Conservation (phyloP, 2,888 invertebrate species). For the Nemoura dubitans region DNA sequence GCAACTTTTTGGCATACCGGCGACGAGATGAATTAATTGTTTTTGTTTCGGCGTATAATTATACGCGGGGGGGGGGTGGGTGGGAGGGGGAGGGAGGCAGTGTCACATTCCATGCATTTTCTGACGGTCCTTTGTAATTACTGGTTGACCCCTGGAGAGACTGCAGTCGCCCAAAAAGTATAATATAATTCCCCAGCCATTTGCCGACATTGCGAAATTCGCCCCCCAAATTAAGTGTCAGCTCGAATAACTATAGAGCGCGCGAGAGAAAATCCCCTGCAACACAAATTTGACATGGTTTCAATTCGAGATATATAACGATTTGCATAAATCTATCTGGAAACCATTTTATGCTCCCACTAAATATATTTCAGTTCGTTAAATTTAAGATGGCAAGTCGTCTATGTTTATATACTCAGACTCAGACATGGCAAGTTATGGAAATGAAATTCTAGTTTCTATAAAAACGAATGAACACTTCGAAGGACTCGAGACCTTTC, state of each 20-base stretch:
- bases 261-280: background rate
- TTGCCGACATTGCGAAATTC: background rate
- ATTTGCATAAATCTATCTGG: background rate
- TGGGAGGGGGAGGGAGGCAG: background rate
- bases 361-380: background rate
- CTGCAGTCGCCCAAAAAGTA: background rate
- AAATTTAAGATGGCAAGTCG: background rate
- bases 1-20: background rate
- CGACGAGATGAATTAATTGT: constrained; percentile 1
- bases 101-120: background rate
- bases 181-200: background rate
- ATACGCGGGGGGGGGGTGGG: background rate
- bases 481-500: background rate
- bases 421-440: background rate
- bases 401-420: background rate
- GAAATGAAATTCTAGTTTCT: background rate
- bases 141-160: background rate
- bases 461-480: background rate
- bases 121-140: background rate
- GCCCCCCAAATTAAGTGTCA: background rate
- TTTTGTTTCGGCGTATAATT: constrained; percentile 17
- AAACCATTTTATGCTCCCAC: background rate
- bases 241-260: too few relatives aligned
- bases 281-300: background rate
- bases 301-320: background rate